Evolutionary conservation across 2,113 vertebrate species (phyloP).

Genomic region (Seriola rivoliana): DNA sequence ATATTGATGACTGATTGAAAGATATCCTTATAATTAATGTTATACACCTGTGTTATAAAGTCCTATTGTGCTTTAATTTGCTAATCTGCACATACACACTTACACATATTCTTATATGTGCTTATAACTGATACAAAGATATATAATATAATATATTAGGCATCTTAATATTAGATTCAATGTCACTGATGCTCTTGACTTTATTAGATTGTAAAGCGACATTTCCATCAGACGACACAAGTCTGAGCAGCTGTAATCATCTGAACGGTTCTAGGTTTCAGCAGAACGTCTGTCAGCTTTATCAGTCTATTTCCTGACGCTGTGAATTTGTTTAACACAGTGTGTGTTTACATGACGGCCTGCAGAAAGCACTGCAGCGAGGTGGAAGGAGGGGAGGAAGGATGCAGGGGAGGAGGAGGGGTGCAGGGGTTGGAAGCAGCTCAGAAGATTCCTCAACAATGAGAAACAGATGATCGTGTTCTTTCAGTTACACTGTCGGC

Average conservation of each 20-base stretch:
- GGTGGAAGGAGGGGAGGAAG: neutral
- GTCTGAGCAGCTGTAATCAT: neutral
- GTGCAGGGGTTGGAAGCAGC: slow-evolving; percentile 15
- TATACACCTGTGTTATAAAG: too few relatives aligned
- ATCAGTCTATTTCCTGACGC: neutral
- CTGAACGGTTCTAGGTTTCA: neutral
- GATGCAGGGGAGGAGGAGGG: neutral
- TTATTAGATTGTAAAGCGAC: neutral
- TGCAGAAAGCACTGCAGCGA: neutral
- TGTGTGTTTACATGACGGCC: slow-evolving; percentile 27
- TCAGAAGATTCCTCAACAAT: slow-evolving; percentile 76
- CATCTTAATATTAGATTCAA: too few relatives aligned
- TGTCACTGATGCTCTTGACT: neutral
- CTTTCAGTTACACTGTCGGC: slow-evolving; percentile 14
- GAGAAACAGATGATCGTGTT: slow-evolving; percentile 77
- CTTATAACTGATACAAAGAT: too few relatives aligned
- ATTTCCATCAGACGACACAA: neutral
- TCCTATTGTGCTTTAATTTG: neutral
- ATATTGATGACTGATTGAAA: neutral
- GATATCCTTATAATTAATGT: too few relatives aligned
- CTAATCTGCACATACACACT: too few relatives aligned
- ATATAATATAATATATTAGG: too few relatives aligned
- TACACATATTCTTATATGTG: too few relatives aligned
- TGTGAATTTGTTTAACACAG: slow-evolving; percentile 11
- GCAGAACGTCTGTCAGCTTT: neutral